Evolutionary conservation across 2,113 vertebrate species (phyloP), one percentile per base, ranked within the genome.

Genomic region (Dromas ardeola): DNA sequence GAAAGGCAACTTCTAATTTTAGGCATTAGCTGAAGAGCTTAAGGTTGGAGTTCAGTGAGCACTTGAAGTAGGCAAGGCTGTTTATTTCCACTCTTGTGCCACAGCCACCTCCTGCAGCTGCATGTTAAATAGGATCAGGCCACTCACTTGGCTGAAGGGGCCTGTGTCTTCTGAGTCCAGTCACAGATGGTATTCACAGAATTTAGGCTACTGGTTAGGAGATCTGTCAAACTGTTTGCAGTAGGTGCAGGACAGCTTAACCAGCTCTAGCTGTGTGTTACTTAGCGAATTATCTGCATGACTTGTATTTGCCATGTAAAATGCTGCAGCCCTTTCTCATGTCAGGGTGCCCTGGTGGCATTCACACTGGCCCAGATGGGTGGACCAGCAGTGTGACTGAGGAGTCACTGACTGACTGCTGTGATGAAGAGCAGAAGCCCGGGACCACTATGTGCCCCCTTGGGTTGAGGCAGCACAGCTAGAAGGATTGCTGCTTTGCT

Each of bases 211-310:
- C 23, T 53, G 18, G 23, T 93, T 62, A 79, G 38, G 42, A 72
- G 29, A 32, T 59, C 10, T 59, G 27, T 50, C 56, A 55, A 8
- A 81, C 19, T 58, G 21, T 69, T 58, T 76, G 55, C 30, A 62
- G 21, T 34, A 32, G 73, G 21, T 62, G 15, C 82, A 58, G 38
- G 32, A 27, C 4, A 4, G 10, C 45, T 73, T 89, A 73, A 55
- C 40, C 0, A 0, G 26, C 69, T 65, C 58, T 61, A 50, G 29
- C 62, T 87, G 9, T 7, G 1, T 3, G 6, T 70, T 70, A 52
- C 29, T 70, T 84, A 56, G 34, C 11, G 88, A 85, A 79, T 52
- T n/a, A 23, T 65, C 43, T 73, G 38, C 15, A 5, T 32, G 25
- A 42, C 16, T 63, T 81, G 58, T 7, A n/a, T 77, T 42, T 56